phyloP scores from a whole-genome alignment of 2,888 invertebrate species.

The Melitaea athalia region DNA sequence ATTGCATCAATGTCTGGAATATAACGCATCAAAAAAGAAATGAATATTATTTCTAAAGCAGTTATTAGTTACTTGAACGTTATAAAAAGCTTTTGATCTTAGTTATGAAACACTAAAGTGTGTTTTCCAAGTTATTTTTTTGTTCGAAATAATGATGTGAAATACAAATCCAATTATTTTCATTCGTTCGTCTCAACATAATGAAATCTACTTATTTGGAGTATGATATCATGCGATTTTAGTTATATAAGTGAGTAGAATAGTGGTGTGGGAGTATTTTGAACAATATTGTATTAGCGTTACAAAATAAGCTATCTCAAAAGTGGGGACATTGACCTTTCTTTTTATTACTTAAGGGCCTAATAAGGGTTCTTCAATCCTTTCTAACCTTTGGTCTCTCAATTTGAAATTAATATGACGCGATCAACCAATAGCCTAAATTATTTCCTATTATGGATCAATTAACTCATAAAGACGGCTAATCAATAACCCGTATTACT shows the following conservation, averaged over 20 bases:
- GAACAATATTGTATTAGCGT: conserved; percentile 25
- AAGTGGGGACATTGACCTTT: conserved; percentile 50
- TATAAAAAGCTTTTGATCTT: too few relatives aligned
- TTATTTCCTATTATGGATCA: conserved; percentile 5
- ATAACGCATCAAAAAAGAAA: too few relatives aligned
- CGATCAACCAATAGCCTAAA: background rate
- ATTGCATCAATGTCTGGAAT: too few relatives aligned
- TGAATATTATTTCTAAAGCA: too few relatives aligned
- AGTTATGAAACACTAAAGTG: too few relatives aligned
- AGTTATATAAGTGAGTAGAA: conserved; percentile 26
- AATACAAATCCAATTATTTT: conserved; percentile 10
- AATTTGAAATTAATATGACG: conserved; percentile 3
- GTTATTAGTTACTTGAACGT: too few relatives aligned
- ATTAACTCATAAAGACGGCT: background rate
- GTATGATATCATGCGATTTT: conserved; percentile 21
- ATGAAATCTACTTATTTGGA: conserved; percentile 18
- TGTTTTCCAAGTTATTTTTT: background rate
- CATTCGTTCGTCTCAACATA: conserved; percentile 3
- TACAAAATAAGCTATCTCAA: conserved; percentile 41
- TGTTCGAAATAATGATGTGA: conserved; percentile 8
- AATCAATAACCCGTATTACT: background rate
- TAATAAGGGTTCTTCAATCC: conserved; percentile 15
- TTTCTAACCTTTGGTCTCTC: conserved; percentile 1
- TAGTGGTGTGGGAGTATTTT: conserved; percentile 33
- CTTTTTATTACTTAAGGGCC: conserved; percentile 15